Evolutionary conservation across 2,888 invertebrate species (phyloP), one percentile per base, ranked within the genome.

Genomic region (Lagria hirta): DNA sequence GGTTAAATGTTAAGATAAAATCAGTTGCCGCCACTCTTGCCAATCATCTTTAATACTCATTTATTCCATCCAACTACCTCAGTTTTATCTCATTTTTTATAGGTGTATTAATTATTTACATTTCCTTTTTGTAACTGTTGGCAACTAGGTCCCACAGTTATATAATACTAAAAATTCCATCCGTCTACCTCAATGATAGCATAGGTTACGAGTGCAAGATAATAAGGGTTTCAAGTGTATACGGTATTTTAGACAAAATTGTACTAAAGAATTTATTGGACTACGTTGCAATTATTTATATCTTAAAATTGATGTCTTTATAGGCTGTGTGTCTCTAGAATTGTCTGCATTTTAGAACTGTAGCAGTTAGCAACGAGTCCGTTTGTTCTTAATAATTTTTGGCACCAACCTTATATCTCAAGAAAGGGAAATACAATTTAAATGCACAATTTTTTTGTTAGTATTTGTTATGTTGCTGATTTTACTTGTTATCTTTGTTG

Each of bases 21-120:
- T 56, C 55, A 55, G 55, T 55, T 49, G 55, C 56, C 58, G 57
- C 51, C 48, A 50, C 48, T 56, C 61, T 58, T 58, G 60, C 59
- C 61, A 54, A 52, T 46, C 43, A 41, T 55, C 46, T 30, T 41
- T 49, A 45, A 51, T 53, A 52, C 57, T 55, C 54, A 52, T 62
- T 62, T 77, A 81, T 81, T 82, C 82, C 81, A 81, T 81, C 81
- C 82, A 80, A 77, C 81, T 81, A 82, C 82, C 81, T 81, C 82
- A 81, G 76, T 77, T 77, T 60, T 55, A 60, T 59, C 54, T 58
- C 54, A 49, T 58, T 51, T 52, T 49, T 41, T 50, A 55, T 58
- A 56, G n/a, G n/a, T 59, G 56, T 56, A 58, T 59, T 56, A 43
- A 43, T 41, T 44, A 38, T 26, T 32, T 44, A 48, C 49, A 49